Evolutionary conservation across 1,140 invertebrate genomes (phyloP).

Genomic region (Limonius californicus): DNA sequence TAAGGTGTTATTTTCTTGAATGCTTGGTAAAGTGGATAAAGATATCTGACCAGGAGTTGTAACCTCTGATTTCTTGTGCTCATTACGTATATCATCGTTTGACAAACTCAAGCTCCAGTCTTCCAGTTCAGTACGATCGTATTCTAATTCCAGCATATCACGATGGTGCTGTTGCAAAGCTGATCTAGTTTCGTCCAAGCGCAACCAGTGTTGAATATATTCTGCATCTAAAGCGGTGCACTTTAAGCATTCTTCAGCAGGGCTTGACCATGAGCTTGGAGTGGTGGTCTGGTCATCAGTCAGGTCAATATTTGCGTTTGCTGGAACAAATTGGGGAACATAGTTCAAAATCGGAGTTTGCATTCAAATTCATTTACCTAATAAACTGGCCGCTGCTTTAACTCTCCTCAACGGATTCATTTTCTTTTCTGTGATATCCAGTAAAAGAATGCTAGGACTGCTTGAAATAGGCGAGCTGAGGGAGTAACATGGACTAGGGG

Average conservation of each 20-base stretch:
- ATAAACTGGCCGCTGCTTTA: constrained; percentile 45
- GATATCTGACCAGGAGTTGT: constrained; percentile 56
- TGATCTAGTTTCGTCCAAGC: constrained; percentile 65
- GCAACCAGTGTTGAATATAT: constrained; percentile 71
- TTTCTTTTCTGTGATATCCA: constrained; percentile 51
- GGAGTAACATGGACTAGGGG: constrained; percentile 51
- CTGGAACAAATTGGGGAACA: not conserved
- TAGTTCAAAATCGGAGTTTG: constrained; percentile 6
- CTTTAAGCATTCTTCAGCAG: constrained; percentile 53
- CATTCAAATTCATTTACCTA: constrained; percentile 28
- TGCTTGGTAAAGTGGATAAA: constrained; percentile 62
- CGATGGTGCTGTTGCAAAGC: constrained; percentile 62
- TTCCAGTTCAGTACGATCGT: constrained; percentile 70
- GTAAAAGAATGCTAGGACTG: constrained; percentile 54
- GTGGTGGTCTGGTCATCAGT: constrained; percentile 42
- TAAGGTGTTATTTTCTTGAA: constrained; percentile 66
- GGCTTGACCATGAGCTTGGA: constrained; percentile 55
- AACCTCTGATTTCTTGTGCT: constrained; percentile 36
- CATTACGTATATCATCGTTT: constrained; percentile 59
- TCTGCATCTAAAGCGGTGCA: constrained; percentile 66
- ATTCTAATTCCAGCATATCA: constrained; percentile 65
- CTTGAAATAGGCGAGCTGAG: constrained; percentile 55
- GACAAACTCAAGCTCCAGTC: constrained; percentile 74
- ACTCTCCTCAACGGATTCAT: constrained; percentile 48
- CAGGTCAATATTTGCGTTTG: constrained; percentile 34